Base-by-base conservation (phyloP, 2,888 invertebrate species). In the Xestobium rufovillosum region DNA sequence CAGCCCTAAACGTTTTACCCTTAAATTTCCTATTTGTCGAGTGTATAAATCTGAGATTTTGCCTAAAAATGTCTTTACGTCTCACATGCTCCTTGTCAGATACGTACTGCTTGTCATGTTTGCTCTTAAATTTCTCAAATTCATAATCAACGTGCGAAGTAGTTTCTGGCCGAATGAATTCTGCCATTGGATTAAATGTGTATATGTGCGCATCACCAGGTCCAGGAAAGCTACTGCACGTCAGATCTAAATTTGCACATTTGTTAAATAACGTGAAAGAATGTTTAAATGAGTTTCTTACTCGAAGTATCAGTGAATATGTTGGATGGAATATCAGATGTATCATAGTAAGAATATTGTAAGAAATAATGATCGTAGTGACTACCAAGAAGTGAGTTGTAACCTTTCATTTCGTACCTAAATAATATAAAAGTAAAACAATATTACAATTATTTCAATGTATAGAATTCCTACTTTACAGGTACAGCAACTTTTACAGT, bases 341-440 rank as follows among this genome's bases (percentile, higher is more conserved):
- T 72, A 26, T 73, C 66, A 44, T 76, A 82, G 42, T 71, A 70
- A 27, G 77, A 76, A 55, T 95, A 95, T 28, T 83, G 78, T 31
- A 96, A 61, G 60, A 84, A 87, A 58, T 96, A 96, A 62, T 94
- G 92, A 64, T 96, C 95, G 58, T 86, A 95, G 64, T 96, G 95
- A 0, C 94, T 94, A 1, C 94, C 94, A n/a, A 96, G 69, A 1
- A 96, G 69, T 0, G 82, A 78, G 62, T 96, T 94, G 64, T 76
- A 95, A 1, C 95, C 96, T 56, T 78, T 80, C 95, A 96, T 96
- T 67, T 94, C 90, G 61, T 94, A 96, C 43, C 62, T 61, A 36
- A 30, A 53, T 53, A 15, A 14, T 12, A 75, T 75, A 39, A 58
- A 52, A 32, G 58, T 28, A 6, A 12, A 27, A 17, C 23, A 19